Conservation (phyloP, 1,140 invertebrate genomes). For the Spodoptera litura region DNA sequence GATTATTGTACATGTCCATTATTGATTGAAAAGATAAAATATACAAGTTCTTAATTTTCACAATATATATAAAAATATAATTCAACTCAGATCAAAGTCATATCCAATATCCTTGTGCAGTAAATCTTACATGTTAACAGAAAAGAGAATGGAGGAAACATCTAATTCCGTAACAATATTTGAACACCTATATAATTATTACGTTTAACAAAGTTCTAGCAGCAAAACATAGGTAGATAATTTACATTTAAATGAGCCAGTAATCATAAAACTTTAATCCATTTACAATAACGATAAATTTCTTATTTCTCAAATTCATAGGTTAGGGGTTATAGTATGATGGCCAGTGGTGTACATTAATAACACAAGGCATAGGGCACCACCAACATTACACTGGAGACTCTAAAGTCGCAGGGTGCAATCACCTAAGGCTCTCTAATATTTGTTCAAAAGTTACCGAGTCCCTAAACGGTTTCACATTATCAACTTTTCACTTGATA, state of each 20-base stretch:
- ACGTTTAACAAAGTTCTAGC: slow-evolving; percentile 82
- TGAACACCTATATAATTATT: slow-evolving; percentile 84
- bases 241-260: slow-evolving; percentile 82
- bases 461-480: slow-evolving; percentile 74
- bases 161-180: slow-evolving; percentile 85
- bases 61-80: slow-evolving; percentile 84
- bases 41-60: slow-evolving; percentile 84
- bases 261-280: slow-evolving; percentile 81
- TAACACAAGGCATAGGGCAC: slow-evolving; percentile 47
- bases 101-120: slow-evolving; percentile 86
- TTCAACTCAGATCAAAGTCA: slow-evolving; percentile 84
- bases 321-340: slow-evolving; percentile 70
- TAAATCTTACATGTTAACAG: slow-evolving; percentile 79
- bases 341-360: slow-evolving; percentile 50
- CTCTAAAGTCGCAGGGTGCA: slow-evolving; percentile 70
- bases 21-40: slow-evolving; percentile 85
- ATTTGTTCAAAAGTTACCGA: slow-evolving; percentile 75
- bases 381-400: slow-evolving; percentile 61
- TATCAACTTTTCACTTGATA: slow-evolving; percentile 77
- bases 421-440: slow-evolving; percentile 81
- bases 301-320: slow-evolving; percentile 77
- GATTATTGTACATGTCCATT: slow-evolving; percentile 83
- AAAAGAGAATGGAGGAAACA: slow-evolving; percentile 80
- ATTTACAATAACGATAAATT: slow-evolving; percentile 83
- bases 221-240: slow-evolving; percentile 80